Evolutionary conservation across 2,797 vertebrate species (phyloP).

Genomic region (Onychomys leucogaster): DNA sequence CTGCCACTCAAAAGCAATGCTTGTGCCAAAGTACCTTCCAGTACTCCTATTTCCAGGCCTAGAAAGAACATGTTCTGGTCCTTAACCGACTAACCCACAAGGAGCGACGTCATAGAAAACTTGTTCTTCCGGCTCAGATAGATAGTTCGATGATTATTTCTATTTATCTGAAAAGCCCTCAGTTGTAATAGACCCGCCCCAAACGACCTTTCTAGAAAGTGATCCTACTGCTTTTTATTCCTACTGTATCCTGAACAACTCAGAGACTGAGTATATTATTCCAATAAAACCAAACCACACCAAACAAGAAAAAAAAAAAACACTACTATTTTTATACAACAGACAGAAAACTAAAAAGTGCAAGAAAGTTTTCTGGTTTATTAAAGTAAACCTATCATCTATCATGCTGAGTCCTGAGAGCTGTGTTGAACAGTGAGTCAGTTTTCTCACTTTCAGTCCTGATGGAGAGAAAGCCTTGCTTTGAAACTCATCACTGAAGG

Average conservation of each 20-base stretch:
- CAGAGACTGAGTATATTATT: background rate
- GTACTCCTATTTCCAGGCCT: background rate
- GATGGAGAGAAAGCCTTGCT: background rate
- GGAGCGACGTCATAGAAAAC: background rate
- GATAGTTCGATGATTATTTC: background rate
- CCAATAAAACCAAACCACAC: background rate
- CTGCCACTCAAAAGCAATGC: background rate
- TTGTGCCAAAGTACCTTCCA: constrained; percentile 27
- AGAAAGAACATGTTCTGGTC: background rate
- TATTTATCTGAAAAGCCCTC: background rate
- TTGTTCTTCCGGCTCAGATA: background rate
- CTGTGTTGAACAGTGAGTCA: background rate
- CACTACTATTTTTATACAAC: background rate
- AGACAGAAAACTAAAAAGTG: background rate
- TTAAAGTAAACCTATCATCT: background rate
- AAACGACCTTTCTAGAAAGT: background rate
- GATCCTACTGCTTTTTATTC: background rate
- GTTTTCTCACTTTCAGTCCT: background rate
- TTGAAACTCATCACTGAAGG: constrained; percentile 50
- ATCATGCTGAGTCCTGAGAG: background rate
- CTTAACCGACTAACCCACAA: background rate
- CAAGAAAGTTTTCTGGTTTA: constrained; percentile 50
- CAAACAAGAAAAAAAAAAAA: background rate
- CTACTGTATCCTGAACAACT: background rate
- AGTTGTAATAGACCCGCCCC: background rate